A percentile compares a stretch with the other conserved stretches of the same genome.
Conservation (phyloP, 2,797 vertebrate species). For the Oryzias dopingdopingensis region DNA sequence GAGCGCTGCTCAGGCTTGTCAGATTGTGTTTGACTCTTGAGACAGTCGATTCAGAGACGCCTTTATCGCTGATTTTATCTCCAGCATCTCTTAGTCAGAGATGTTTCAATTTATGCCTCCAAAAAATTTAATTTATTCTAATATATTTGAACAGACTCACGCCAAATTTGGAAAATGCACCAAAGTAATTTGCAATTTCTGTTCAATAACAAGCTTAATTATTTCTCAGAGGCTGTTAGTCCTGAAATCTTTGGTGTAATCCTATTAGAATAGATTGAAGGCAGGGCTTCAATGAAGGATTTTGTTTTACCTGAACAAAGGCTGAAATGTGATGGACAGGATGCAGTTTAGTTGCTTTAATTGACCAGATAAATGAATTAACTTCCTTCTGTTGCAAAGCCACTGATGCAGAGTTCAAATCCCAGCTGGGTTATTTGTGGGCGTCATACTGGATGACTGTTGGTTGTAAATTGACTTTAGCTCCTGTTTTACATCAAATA, state of each 20-base stretch:
- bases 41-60: conserved; percentile 18
- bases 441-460: no score
- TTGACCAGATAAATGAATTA: conserved; percentile 22
- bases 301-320: conserved; percentile 6
- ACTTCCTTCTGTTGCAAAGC: conserved; percentile 2
- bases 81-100: background rate
- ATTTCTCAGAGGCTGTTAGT: conserved; percentile 42
- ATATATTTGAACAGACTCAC: background rate
- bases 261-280: conserved; percentile 5
- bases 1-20: conserved; percentile 25
- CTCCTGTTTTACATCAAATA: background rate
- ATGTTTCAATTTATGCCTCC: conserved; percentile 1
- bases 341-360: conserved; percentile 20
- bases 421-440: no score
- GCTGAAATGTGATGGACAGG: conserved; percentile 12
- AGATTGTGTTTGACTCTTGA: background rate
- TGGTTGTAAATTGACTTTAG: no score
- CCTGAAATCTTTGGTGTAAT: conserved; percentile 9
- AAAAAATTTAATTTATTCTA: conserved; percentile 15
- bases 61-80: background rate
- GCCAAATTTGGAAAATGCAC: conserved; percentile 1
- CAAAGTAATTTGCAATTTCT: conserved; percentile 10
- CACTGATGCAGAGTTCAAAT: background rate
- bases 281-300: conserved; percentile 4
- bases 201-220: conserved; percentile 16